A percentile compares a stretch with the other conserved stretches of the same genome.
Conservation (phyloP, 2,113 vertebrate species). For the Naja naja region DNA sequence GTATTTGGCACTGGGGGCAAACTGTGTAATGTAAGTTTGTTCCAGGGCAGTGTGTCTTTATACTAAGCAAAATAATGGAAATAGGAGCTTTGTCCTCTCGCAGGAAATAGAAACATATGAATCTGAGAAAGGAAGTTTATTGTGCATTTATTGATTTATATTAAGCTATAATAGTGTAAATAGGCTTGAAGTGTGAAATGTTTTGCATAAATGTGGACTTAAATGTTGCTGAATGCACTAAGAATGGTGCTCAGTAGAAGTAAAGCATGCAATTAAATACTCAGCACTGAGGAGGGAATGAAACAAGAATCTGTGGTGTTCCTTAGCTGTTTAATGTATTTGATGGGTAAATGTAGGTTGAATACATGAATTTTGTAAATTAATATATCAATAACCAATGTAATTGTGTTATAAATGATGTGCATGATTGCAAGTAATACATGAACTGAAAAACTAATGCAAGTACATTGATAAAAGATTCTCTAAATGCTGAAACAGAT, state of each 20-base stretch:
- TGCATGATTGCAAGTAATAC: not conserved
- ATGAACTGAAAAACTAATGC: not conserved
- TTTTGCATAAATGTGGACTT: not conserved
- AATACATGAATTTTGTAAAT: not conserved
- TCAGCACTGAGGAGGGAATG: not conserved
- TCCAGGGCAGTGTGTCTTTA: not conserved
- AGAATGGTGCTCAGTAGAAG: not conserved
- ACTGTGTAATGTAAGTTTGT: not conserved
- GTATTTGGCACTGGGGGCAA: not conserved
- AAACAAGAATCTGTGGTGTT: not conserved
- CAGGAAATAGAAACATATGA: not conserved
- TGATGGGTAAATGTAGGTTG: not conserved
- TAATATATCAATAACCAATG: not conserved
- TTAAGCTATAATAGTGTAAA: not conserved
- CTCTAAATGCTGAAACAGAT: not conserved
- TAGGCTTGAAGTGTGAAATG: not conserved
- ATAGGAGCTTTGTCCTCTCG: not conserved
- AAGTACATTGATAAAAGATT: not conserved
- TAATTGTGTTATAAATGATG: not conserved
- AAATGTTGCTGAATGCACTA: not conserved
- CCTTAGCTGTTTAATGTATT: not conserved
- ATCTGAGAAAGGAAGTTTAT: not conserved
- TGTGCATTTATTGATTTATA: not conserved
- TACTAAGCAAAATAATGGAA: not conserved
- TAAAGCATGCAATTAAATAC: not conserved